Base-by-base conservation (phyloP, 1,140 invertebrate species). In the Drosophila santomea region DNA sequence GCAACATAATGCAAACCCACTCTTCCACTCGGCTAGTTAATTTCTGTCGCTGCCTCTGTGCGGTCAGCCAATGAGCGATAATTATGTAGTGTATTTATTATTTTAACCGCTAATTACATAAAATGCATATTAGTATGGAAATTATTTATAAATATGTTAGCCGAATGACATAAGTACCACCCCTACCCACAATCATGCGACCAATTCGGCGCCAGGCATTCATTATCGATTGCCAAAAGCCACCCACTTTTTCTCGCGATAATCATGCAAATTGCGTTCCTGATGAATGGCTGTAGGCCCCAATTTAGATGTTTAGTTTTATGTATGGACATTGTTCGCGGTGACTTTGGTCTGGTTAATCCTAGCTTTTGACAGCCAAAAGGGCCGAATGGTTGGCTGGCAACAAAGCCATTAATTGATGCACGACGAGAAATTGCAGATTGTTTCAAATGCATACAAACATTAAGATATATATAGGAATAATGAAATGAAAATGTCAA, bases 81-180 rank as follows among this genome's bases (percentile, higher is more conserved):
- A 89, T 89, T 90, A 89, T 89, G 84, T 89, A 78, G 64, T 80
- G 84, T 89, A 89, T 89, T 89, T 89, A 89, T 89, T 89, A 90
- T 89, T 89, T 89, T 89, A 84, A 89, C 84, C 84, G 84, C 84
- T 89, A 89, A 89, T 89, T 89, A 89, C 84, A 89, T 89, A 84
- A 84, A 89, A 89, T 89, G 84, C 84, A 80, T 90, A 90, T 89
- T 89, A 89, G 84, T 75, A 83, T 88, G 80, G 72, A 83, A 86
- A 86, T 89, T 86, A 86, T 86, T 86, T 89, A 86, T 88, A 83
- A 86, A 86, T 86, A 86, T 89, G 83, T 83, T 89, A 83, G 74
- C 57, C 78, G 61, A 77, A 73, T 58, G 82, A 78, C 82, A 72
- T 32, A 74, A 76, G 43, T 47, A 45, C 43, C 12, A 11, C 10